Evolutionary conservation across 2,797 vertebrate species (phyloP), one percentile per base, ranked within the genome.

Genomic region (Chloroceryle inda): DNA sequence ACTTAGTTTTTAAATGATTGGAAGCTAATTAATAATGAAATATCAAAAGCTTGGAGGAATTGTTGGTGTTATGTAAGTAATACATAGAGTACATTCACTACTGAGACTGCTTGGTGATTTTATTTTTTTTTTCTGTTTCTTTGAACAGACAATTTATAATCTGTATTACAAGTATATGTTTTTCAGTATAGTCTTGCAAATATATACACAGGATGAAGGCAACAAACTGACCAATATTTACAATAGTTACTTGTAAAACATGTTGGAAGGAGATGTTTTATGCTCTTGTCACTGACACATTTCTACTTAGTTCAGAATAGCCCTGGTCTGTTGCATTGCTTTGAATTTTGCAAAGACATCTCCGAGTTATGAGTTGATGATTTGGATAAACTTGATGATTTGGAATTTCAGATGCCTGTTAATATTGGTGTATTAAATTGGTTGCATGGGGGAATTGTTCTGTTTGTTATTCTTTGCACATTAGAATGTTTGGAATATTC

Each of bases 11-110:
- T 11, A 17, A 69, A 92, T 94, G 92, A 97, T 96, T 98, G 91
- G n/a, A 40, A 88, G 55, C 35, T 97, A 96, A 98, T 98, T 98
- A 97, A 96, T 92, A 88, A 89, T 97, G 94, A 88, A 44, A 50
- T 92, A 92, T 35, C 69, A 64, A 94, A 95, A 76, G 74, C 88
- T 66, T 38, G 64, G 55, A 75, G 85, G 82, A 94, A 44, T 86
- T 94, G 26, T 74, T 61, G 49, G 20, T 40, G 96, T 92, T 71
- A n/a, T 38, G 37, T 9, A 53, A 83, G 66, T 92, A 42, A 37
- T 29, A 27, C 4, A 14, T 66, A 62, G 2, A 56, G 42, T 62
- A 5, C 42, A 17, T 71, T 92, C 11, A 85, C 1, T 13, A 21
- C 5, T 29, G 22, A 76, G 23, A 52, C 9, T 49, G 3, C 16